Conservation (phyloP, 2,888 invertebrate species). For the Tipula lateralis region DNA sequence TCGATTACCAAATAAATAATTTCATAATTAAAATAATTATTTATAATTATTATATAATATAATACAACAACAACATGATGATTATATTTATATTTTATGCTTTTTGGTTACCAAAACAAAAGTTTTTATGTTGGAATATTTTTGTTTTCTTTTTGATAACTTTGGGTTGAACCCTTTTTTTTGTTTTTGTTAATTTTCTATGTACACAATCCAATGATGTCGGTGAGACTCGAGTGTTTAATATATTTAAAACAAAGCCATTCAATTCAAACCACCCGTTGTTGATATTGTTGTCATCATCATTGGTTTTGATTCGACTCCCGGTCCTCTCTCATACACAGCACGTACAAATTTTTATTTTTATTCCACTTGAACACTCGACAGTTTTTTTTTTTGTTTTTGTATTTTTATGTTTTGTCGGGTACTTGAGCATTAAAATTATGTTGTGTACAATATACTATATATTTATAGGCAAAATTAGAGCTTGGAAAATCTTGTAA, state of each 20-base stretch:
- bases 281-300: background rate
- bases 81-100: background rate
- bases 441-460: no score
- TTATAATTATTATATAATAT: background rate
- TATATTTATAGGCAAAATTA: background rate
- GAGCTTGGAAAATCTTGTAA: background rate
- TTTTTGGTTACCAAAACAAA: background rate
- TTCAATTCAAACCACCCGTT: conserved; percentile 19
- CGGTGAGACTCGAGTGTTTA: background rate
- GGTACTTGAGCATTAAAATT: conserved; percentile 5
- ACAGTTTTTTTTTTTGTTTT: background rate
- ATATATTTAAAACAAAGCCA: background rate
- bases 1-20: background rate
- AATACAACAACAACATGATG: background rate
- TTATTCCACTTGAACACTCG: background rate
- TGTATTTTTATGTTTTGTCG: background rate
- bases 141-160: background rate
- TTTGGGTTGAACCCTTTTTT: background rate
- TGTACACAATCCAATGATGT: background rate
- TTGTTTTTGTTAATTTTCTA: background rate
- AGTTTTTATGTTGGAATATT: background rate
- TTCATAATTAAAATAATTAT: conserved; percentile 19
- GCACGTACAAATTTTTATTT: background rate
- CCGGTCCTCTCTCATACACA: background rate
- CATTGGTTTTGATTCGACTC: background rate